These are phyloP conservation scores for Lethrus apterus DNA, from an alignment of 1,140 invertebrate genomes.

Conservation along the genomic window DNA sequence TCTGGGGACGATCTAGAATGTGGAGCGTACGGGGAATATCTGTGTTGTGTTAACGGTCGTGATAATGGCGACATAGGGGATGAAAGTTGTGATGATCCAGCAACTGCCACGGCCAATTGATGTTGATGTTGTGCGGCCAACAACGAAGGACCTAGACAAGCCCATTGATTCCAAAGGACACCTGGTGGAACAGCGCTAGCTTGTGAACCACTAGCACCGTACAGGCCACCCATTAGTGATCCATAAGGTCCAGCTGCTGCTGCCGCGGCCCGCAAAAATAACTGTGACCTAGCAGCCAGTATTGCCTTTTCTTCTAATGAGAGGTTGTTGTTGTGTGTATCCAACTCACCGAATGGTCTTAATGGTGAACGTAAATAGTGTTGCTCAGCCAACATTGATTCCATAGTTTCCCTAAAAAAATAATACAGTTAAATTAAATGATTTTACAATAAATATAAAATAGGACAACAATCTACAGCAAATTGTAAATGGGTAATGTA, in stretches of 20 bases:
- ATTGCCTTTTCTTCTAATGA: conserved; percentile 69
- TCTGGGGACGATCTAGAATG: conserved; percentile 48
- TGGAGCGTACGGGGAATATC: conserved; percentile 51
- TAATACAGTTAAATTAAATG: no score
- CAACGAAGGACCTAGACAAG: conserved; percentile 49
- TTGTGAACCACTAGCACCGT: conserved; percentile 45
- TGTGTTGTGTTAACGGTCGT: conserved; percentile 46
- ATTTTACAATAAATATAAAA: no score
- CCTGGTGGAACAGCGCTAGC: conserved; percentile 31
- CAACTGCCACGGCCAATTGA: conserved; percentile 36
- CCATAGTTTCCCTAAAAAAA: conserved; percentile 67
- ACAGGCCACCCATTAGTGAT: conserved; percentile 43
- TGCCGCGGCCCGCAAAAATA: conserved; percentile 58
- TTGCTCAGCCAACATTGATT: conserved; percentile 72
- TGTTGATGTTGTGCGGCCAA: conserved; percentile 40
- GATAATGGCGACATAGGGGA: conserved; percentile 45
- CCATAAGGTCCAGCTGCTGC: conserved; percentile 49
- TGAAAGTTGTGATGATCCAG: conserved; percentile 44
- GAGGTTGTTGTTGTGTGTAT: conserved; percentile 59
- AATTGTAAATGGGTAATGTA: no score
- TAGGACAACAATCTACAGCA: no score
- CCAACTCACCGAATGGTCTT: conserved; percentile 61
- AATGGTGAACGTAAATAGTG: conserved; percentile 65
- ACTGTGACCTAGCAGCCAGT: conserved; percentile 58
- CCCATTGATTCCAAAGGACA: conserved; percentile 56